Evolutionary conservation across 1,140 invertebrate species (phyloP).

Genomic region (Parapsyche elsis): DNA sequence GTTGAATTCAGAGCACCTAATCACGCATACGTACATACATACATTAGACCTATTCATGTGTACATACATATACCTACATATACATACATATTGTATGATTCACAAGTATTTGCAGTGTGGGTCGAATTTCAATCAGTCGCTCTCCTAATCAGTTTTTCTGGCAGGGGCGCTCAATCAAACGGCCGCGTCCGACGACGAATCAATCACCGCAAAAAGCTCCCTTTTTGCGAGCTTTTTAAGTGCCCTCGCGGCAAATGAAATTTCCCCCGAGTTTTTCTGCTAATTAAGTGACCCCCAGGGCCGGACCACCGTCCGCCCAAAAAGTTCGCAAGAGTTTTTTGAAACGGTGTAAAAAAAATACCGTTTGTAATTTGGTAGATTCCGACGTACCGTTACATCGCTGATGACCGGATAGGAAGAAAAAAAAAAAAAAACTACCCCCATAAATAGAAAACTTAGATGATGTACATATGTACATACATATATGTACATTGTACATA

Average conservation of each 20-base stretch:
- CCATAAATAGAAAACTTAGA: background rate
- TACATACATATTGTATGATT: no score
- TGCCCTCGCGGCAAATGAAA: conserved; percentile 11
- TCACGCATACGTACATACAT: no score
- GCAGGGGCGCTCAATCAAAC: conserved; percentile 19
- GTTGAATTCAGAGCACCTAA: no score
- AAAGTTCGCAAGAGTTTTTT: background rate
- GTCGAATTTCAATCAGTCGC: conserved; percentile 36
- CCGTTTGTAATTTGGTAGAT: conserved; percentile 6
- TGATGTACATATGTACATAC: background rate
- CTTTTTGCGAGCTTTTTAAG: conserved; percentile 31
- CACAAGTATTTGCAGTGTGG: background rate
- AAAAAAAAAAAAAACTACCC: background rate
- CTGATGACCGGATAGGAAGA: no score
- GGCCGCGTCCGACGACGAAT: conserved; percentile 10
- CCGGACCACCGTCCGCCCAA: background rate
- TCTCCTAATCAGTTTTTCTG: conserved; percentile 22
- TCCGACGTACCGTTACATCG: background rate
- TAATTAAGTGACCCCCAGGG: conserved; percentile 23
- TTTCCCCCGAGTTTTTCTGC: conserved; percentile 22
- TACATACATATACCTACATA: no score
- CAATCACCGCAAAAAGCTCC: conserved; percentile 19
- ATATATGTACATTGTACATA: background rate
- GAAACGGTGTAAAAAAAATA: background rate
- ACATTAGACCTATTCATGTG: no score